These are phyloP conservation scores for Conops quadrifasciatus DNA, from an alignment of 2,888 invertebrate genomes.

Conservation along the genomic window DNA sequence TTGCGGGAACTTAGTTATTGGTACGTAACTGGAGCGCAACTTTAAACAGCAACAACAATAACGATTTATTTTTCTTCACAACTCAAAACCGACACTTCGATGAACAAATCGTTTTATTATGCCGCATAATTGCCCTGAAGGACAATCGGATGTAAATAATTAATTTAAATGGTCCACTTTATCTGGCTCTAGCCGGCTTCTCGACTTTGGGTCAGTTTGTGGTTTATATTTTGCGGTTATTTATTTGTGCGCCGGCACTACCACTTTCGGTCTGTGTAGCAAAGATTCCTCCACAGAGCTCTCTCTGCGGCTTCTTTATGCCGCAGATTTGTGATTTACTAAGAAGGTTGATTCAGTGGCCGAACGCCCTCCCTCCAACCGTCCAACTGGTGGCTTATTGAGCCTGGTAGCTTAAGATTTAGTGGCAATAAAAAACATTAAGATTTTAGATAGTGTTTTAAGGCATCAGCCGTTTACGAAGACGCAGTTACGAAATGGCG, in stretches of 20 bases:
- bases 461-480: slow-evolving; percentile 19
- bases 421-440: slow-evolving; percentile 32
- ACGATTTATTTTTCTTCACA: neutral
- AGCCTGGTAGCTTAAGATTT: slow-evolving; percentile 25
- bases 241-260: slow-evolving; percentile 28
- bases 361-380: neutral
- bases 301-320: slow-evolving; percentile 21
- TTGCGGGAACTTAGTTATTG: too few relatives aligned
- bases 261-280: too few relatives aligned
- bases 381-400: neutral
- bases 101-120: slow-evolving; percentile 49
- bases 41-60: too few relatives aligned
- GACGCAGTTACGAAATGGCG: too few relatives aligned
- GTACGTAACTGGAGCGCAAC: too few relatives aligned
- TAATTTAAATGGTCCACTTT: slow-evolving; percentile 48
- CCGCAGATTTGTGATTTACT: neutral
- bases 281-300: too few relatives aligned
- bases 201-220: slow-evolving; percentile 15
- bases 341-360: neutral
- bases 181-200: slow-evolving; percentile 18
- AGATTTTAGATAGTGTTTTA: slow-evolving; percentile 28
- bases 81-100: slow-evolving; percentile 9
- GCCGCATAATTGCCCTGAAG: slow-evolving; percentile 47
- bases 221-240: slow-evolving; percentile 32
- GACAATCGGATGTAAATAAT: slow-evolving; percentile 48